Evolutionary conservation across 2,113 vertebrate genomes (phyloP), one percentile per base, ranked within the genome.

Genomic region (Pygoscelis antarcticus): DNA sequence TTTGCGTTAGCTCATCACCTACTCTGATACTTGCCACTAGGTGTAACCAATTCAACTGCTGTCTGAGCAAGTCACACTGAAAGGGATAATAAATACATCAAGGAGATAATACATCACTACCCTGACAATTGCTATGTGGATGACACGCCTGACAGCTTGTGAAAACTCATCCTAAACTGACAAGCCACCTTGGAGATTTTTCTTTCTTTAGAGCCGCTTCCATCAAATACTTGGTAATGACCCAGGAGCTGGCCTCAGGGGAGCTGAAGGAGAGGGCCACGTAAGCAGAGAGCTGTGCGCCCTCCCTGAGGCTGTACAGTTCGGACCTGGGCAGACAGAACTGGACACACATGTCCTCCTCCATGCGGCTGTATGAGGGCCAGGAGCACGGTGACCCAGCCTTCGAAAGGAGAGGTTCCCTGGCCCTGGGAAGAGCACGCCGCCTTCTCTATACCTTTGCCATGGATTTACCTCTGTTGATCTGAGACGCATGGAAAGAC

Each of bases 241-340:
- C 42, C 36, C 21, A 5, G 3, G 38, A 75, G 65, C 36, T 27
- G 34, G 9, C n/a, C 52, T 36, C 49, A 34, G 44, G 34, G 58
- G 11, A 44, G 57, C 51, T 71, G 55, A 29, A 79, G 34, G n/a
- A 42, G 3, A 38, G 11, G 25, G 49, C 10, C 32, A 19, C 0
- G 0, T 20, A 44, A 42, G n/a, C 2, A 13, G 12, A 26, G 5
- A 52, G 52, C 18, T 44, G 32, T 2, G 3, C n/a, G 47, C 30
- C 19, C 4, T 62, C 11, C 20, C 17, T 38, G 4, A 23, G 60
- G 58, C 52, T 49, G 23, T 5, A 26, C 30, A 32, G 0, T 16
- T 69, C n/a, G 55, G 46, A 49, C 17, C 54, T 2, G 5, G 18
- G 29, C 70, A 82, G 58, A 26, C 10, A 62, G n/a, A 72, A 17